Base-by-base conservation (phyloP, 2,888 invertebrate genomes). In the Tetranychus piercei region DNA sequence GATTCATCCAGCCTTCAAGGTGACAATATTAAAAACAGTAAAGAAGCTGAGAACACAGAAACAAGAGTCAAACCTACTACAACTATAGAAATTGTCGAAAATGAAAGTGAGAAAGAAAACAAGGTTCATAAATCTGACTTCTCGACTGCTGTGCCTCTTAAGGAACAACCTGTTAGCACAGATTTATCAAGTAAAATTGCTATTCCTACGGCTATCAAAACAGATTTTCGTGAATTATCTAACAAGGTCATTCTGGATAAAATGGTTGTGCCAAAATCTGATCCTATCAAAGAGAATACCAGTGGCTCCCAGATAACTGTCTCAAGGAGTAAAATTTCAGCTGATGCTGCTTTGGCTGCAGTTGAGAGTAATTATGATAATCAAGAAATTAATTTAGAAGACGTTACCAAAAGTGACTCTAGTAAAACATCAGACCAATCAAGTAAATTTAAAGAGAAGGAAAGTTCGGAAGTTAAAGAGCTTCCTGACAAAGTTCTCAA, bases 71-170 rank as follows among this genome's bases (percentile, higher is more conserved):
- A 69, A 23, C 22, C 22, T 7, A 69, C 69, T 11, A 69, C 69
- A 22, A 69, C 34, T 23, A 69, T 69, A 6, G 69, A 69, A 23
- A 22, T 69, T 22, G 11, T 69, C 20, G 20, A 20, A 69, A 69
- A 69, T 69, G 55, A 55, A 55, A 55, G 55, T 55, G 55, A 55
- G 55, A 55, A 55, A 55, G 55, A 55, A 55, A 55, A 55, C 55
- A 55, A 55, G 55, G 11, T 55, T 55, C 55, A 15, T 55, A 55
- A 55, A 55, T 55, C 55, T 55, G 55, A 55, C 15, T 55, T 55
- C 55, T 55, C 55, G 2, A 6, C 15, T 55, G 2, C 55, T 55
- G 55, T 55, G 55, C 55, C 55, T 55, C 55, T 15, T 15, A 55
- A 55, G 55, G 55, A 55, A 15, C 55, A 55, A 55, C 55, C 55